Evolutionary conservation across 2,113 vertebrate species (phyloP).

Genomic region (Falcunculus frontatus): DNA sequence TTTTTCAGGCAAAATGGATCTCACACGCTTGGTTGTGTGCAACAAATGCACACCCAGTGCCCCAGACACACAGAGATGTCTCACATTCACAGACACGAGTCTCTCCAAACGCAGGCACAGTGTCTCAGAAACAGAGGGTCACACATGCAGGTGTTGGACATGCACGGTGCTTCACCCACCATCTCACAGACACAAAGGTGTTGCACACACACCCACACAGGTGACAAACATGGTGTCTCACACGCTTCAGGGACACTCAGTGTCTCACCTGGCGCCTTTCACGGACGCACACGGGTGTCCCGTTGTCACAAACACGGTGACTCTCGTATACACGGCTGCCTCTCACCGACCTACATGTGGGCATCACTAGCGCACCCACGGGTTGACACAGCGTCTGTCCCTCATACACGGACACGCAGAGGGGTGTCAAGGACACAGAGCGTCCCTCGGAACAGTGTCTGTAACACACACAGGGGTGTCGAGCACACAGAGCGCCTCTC

Average conservation of each 20-base stretch:
- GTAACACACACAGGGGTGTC: too few species aligned
- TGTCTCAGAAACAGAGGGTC: background rate
- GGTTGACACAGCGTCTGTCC: background rate
- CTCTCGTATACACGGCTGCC: accelerated
- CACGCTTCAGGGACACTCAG: background rate
- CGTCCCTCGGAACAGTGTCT: too few species aligned
- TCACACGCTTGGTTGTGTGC: too few species aligned
- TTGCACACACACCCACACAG: background rate
- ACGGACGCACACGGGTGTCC: background rate
- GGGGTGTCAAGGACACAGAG: too few species aligned
- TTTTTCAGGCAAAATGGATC: background rate
- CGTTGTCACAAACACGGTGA: background rate
- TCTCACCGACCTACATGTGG: background rate
- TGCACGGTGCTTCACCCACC: accelerated
- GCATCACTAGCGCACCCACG: accelerated
- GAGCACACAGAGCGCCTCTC: background rate
- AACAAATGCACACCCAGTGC: background rate
- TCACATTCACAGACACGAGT: accelerated
- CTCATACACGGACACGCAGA: background rate
- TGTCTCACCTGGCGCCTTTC: accelerated
- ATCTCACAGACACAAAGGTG: background rate
- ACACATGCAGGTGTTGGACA: accelerated
- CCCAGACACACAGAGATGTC: background rate
- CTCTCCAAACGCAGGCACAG: too few species aligned
- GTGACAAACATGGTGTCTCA: background rate